phyloP scores from a whole-genome alignment of 2,888 invertebrate genomes.

The Cremastobaeus sp. region DNA sequence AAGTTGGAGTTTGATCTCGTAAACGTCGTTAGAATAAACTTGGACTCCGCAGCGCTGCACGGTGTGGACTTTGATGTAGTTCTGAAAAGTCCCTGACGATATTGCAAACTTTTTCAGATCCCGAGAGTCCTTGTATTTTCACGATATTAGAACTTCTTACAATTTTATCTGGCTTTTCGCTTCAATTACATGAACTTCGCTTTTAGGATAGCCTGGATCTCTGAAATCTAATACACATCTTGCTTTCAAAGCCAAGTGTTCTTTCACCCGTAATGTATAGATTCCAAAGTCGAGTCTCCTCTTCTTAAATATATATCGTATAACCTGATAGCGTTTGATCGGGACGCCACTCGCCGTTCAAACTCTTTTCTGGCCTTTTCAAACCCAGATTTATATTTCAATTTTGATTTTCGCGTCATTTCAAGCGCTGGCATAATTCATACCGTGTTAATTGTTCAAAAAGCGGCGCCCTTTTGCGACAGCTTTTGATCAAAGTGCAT shows the following conservation, averaged over 20 bases:
- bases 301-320: background rate
- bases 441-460: background rate
- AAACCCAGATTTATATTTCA: too few species aligned
- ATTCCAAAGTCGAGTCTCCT: conserved; percentile 26
- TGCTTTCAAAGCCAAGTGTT: conserved; percentile 38
- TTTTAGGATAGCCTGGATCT: conserved; percentile 31
- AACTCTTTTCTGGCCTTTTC: too few species aligned
- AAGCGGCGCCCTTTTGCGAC: background rate
- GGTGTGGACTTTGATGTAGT: conserved; percentile 52
- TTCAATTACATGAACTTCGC: conserved; percentile 55
- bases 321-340: background rate
- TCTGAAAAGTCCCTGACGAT: conserved; percentile 41
- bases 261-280: conserved; percentile 16
- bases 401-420: too few species aligned
- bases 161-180: conserved; percentile 48
- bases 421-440: background rate
- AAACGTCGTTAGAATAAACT: conserved; percentile 57
- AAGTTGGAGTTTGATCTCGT: conserved; percentile 49
- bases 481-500: conserved; percentile 6
- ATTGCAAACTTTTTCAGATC: conserved; percentile 49
- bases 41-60: conserved; percentile 36
- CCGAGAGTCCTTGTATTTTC: conserved; percentile 18
- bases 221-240: conserved; percentile 50
- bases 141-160: conserved; percentile 47
- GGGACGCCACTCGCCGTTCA: background rate